Base-by-base conservation (phyloP, 1,140 invertebrate species). In the Rhagoletis pomonella region DNA sequence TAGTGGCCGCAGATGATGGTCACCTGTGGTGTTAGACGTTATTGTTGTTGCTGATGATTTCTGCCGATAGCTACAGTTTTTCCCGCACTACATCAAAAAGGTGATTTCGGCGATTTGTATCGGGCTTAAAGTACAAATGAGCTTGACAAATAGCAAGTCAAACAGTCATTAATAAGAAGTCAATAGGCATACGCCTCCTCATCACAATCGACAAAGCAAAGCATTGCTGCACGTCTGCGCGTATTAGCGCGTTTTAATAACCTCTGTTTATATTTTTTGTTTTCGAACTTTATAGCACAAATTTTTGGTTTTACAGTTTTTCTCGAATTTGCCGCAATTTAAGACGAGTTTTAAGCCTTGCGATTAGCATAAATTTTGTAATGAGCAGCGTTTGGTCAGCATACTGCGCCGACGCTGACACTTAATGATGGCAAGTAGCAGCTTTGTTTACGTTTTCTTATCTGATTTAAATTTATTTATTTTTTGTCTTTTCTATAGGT, bases 71-170 rank as follows among this genome's bases (percentile, higher is more conserved):
- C 5, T 39, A 7, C 29, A 3, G 14, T 47, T 73, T 7, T 73
- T 73, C 44, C 17, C 29, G 4, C 29, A 44, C 12, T 6, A 39
- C 4, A 50, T 6, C 42, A 73, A 73, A 73, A 47, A n/a, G 44
- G 1, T n/a, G 44, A 73, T 47, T 73, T 73, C n/a, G 14, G 69
- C 69, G 29, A 81, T 50, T 81, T 81, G 2, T 47, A 4, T 81
- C 19, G 44, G 4, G 1, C 47, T 55, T 47, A 4, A 47, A 73
- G 44, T 58, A 55, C 73, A 81, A 7, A 12, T 81, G 47, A 50
- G 44, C 55, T 55, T 81, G 50, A 81, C 73, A 81, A 81, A 81
- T 81, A n/a, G 12, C 47, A 19, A 55, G 9, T 19, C 73, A 55
- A 81, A 55, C 5, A 1, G n/a, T 55, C 47, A 55, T 55, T 55